A percentile compares a stretch with the other conserved stretches of the same genome.
Conservation (phyloP, 2,113 vertebrate species). For the Oryzias celebensis region DNA sequence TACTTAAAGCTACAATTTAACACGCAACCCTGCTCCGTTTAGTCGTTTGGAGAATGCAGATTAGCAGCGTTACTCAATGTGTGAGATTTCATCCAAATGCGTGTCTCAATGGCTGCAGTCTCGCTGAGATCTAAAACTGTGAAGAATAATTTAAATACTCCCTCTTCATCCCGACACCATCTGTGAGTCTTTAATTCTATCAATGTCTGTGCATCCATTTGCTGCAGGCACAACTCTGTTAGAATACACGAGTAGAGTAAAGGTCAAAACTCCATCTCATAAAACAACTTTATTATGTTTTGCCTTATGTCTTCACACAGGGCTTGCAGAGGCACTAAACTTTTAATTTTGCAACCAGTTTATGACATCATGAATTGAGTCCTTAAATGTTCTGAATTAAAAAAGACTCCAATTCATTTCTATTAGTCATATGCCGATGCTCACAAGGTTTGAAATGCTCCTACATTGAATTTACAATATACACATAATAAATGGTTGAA, state of each 20-base stretch:
- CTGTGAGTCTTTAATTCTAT: slow-evolving; percentile 43
- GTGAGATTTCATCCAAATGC: slow-evolving; percentile 46
- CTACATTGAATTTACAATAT: too few species aligned
- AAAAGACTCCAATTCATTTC: too few species aligned
- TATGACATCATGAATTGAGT: too few species aligned
- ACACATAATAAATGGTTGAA: too few species aligned
- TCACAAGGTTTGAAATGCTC: too few species aligned
- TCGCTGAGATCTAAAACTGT: slow-evolving; percentile 49
- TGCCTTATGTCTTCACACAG: too few species aligned
- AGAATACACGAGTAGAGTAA: slow-evolving; percentile 9
- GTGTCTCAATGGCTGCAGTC: slow-evolving; percentile 41
- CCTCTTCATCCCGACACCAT: slow-evolving; percentile 56
- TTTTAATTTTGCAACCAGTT: too few species aligned
- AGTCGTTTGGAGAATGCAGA: slow-evolving; percentile 50
- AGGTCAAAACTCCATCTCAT: too few species aligned
- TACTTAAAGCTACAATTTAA: slow-evolving; percentile 18
- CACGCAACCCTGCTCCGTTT: slow-evolving; percentile 20
- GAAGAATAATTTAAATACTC: slow-evolving; percentile 63
- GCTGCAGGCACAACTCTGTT: slow-evolving; percentile 33
- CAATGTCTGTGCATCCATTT: slow-evolving; percentile 43
- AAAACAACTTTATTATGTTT: too few species aligned
- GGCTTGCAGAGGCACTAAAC: too few species aligned
- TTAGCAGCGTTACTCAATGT: slow-evolving; percentile 59
- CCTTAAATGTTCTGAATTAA: too few species aligned
- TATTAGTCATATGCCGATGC: too few species aligned